phyloP scores from a whole-genome alignment of 2,888 invertebrate species.

The Synergus umbraculus region DNA sequence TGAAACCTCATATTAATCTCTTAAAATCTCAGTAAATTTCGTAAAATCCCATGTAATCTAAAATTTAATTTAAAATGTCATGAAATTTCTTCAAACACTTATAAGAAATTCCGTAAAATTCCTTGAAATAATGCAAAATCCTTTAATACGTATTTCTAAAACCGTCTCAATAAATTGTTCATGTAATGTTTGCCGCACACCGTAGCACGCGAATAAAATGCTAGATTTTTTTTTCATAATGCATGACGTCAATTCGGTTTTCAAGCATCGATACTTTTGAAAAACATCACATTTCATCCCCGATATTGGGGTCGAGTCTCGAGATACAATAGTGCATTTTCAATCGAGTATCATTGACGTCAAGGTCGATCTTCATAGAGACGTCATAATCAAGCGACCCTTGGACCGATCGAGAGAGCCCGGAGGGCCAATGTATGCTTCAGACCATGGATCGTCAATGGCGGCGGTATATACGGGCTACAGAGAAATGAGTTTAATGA shows the following conservation, averaged over 20 bases:
- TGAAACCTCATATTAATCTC: no score
- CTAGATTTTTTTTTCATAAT: no score
- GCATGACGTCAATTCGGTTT: background rate
- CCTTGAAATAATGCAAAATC: no score
- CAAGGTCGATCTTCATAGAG: constrained; percentile 66
- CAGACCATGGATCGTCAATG: constrained; percentile 61
- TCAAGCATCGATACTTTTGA: background rate
- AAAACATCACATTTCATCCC: constrained; percentile 1
- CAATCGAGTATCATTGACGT: constrained; percentile 40
- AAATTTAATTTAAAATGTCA: no score
- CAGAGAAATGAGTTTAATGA: constrained; percentile 77
- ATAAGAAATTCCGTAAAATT: no score
- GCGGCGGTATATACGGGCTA: constrained; percentile 63
- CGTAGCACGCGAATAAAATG: no score
- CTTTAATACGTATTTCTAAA: no score
- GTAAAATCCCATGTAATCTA: no score
- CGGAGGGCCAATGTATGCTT: constrained; percentile 63
- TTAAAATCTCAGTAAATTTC: no score
- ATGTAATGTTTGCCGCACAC: no score
- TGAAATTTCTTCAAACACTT: no score
- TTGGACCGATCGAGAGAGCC: constrained; percentile 61
- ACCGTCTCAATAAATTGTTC: no score
- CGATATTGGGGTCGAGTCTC: background rate
- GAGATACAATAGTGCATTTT: constrained; percentile 20
- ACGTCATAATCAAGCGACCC: constrained; percentile 70